Conservation (phyloP, 2,888 invertebrate species). For the Argyra leucocephala region DNA sequence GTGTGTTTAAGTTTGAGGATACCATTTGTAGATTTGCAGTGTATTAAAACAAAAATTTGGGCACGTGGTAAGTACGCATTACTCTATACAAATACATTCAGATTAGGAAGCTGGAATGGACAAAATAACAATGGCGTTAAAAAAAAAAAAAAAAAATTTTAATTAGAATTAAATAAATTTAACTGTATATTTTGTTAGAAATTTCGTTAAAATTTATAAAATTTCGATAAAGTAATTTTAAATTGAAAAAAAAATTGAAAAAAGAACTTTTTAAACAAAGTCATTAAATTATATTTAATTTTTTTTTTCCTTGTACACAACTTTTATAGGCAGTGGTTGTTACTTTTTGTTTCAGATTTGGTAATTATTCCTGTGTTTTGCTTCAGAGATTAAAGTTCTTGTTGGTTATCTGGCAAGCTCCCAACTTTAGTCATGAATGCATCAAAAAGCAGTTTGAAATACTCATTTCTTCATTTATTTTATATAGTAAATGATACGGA, state of each 20-base stretch:
- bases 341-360: constrained; percentile 3
- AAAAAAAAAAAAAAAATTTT: neutral
- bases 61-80: constrained; percentile 4
- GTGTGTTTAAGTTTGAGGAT: neutral
- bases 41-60: neutral
- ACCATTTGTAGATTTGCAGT: neutral
- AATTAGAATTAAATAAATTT: too few species aligned
- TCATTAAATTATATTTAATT: neutral
- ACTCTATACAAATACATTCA: neutral
- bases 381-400: neutral
- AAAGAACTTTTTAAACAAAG: too few species aligned
- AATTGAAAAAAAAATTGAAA: too few species aligned
- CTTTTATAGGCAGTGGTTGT: constrained; percentile 1
- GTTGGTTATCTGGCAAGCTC: neutral
- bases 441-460: neutral
- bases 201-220: too few species aligned
- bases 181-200: too few species aligned
- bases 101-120: neutral
- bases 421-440: neutral
- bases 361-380: neutral
- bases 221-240: too few species aligned
- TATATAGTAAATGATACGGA: neutral
- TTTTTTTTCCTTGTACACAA: neutral
- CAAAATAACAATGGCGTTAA: constrained; percentile 2
- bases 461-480: neutral